Conservation (phyloP, 2,113 vertebrate genomes). For the Chloropsis cyanopogon region DNA sequence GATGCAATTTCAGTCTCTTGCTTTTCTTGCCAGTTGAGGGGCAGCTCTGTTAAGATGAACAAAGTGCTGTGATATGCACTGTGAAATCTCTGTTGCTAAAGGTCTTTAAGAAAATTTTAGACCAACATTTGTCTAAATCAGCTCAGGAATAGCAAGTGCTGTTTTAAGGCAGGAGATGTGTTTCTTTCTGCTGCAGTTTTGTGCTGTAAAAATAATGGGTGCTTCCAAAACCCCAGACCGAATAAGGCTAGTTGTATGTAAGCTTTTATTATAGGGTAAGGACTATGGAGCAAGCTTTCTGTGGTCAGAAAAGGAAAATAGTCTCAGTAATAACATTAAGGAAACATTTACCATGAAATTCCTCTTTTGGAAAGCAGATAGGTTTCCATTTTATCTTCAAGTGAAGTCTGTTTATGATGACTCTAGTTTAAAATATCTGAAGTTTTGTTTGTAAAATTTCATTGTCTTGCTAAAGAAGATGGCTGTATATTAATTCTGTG, state of each 20-base stretch:
- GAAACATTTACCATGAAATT: background rate
- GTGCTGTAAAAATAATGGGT: background rate
- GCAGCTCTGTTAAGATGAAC: background rate
- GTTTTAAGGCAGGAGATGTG: background rate
- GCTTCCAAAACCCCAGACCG: background rate
- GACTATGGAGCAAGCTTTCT: background rate
- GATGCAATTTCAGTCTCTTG: background rate
- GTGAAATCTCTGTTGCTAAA: background rate
- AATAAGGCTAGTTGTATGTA: background rate
- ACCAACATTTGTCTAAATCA: background rate
- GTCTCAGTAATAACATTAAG: background rate
- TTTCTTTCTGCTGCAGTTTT: background rate
- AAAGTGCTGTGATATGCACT: background rate
- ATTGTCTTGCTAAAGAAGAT: slow-evolving; percentile 32
- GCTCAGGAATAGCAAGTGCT: background rate
- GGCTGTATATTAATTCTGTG: slow-evolving; percentile 21
- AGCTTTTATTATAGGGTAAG: background rate
- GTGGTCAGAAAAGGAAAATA: background rate
- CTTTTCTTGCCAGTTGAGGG: background rate
- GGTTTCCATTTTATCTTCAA: slow-evolving; percentile 34
- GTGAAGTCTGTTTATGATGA: slow-evolving; percentile 14
- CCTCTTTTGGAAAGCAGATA: background rate
- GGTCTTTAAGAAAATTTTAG: background rate
- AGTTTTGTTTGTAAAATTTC: slow-evolving; percentile 24
- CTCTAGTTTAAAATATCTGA: background rate